These are phyloP conservation scores for Setophaga kirtlandii DNA, from an alignment of 2,113 vertebrate genomes.

Conservation along the genomic window DNA sequence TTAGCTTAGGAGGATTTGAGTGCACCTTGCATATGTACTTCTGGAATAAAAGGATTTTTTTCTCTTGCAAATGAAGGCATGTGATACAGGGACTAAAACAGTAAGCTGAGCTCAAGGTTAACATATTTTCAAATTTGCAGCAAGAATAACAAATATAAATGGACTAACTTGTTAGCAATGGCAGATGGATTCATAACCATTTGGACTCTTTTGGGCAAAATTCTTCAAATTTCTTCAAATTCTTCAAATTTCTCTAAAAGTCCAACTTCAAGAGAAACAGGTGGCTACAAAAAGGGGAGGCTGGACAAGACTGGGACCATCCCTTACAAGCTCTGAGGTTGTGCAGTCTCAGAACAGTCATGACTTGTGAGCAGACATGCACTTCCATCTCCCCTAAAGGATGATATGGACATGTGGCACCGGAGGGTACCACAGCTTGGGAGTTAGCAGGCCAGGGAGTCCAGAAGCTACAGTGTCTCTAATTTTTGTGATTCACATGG, in stretches of 20 bases:
- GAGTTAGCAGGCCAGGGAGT: neutral
- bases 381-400: neutral
- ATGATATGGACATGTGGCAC: neutral
- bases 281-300: neutral
- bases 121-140: neutral
- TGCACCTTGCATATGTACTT: neutral
- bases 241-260: neutral
- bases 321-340: neutral
- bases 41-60: neutral
- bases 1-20: neutral
- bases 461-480: neutral
- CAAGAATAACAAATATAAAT: neutral
- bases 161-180: neutral
- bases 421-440: neutral
- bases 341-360: neutral
- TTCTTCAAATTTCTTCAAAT: neutral
- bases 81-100: neutral
- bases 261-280: neutral
- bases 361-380: neutral
- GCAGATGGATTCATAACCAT: neutral
- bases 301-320: neutral
- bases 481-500: conserved; percentile 1
- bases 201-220: neutral
- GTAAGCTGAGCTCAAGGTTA: neutral
- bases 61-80: neutral